Evolutionary conservation across 64 coral and sea anemone genomes (phyloP).

Genomic region (Pachyseris speciosa): DNA sequence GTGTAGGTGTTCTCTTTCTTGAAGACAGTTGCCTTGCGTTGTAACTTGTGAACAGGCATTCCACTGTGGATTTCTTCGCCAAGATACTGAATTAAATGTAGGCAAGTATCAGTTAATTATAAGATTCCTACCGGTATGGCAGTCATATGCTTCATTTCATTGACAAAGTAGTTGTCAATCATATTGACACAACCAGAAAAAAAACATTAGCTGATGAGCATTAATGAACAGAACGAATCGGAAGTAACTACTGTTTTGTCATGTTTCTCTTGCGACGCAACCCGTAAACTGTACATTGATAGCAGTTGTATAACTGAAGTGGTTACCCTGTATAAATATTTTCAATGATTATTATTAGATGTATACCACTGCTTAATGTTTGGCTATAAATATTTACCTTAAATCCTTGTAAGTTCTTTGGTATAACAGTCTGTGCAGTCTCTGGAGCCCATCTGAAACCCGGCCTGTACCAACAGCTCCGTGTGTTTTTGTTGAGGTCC

Average conservation of each 20-base stretch:
- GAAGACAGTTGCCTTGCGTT: conserved; percentile 59
- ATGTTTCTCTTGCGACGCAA: too few relatives aligned
- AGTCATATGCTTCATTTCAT: too few relatives aligned
- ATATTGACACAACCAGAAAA: too few relatives aligned
- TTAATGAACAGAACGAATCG: too few relatives aligned
- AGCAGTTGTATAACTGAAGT: too few relatives aligned
- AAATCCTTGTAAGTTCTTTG: conserved; percentile 66
- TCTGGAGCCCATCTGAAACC: conserved; percentile 87
- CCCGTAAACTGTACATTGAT: too few relatives aligned
- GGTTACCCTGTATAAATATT: too few relatives aligned
- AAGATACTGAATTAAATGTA: conserved; percentile 50
- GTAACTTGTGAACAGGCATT: conserved; percentile 81
- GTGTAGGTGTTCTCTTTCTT: conserved; percentile 97
- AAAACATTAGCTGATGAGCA: too few relatives aligned
- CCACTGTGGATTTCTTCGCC: conserved; percentile 86
- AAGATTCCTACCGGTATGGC: too few relatives aligned
- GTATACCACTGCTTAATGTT: background rate
- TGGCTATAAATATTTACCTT: conserved; percentile 44
- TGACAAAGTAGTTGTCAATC: too few relatives aligned
- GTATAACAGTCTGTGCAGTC: conserved; percentile 75
- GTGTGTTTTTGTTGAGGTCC: conserved; percentile 75
- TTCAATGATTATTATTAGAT: too few relatives aligned
- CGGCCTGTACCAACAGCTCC: conserved; percentile 90
- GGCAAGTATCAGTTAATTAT: background rate
- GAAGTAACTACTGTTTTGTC: too few relatives aligned